Percentiles rank a stretch among this genome's conserved stretches.
Conservation (phyloP, 64 coral and sea anemone genomes). For the Dendrophyllia cribrosa region DNA sequence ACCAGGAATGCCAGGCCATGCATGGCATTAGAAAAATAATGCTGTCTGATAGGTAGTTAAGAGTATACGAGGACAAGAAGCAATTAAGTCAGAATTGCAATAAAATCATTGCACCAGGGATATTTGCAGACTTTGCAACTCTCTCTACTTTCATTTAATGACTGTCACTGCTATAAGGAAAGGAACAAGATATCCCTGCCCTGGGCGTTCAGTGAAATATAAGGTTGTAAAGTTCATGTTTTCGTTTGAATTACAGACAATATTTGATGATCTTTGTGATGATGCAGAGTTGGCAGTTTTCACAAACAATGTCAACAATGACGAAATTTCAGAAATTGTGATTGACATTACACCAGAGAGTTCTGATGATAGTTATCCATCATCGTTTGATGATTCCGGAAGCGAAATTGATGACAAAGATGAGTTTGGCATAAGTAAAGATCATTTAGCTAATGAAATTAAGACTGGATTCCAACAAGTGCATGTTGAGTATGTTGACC, state of each 20-base stretch:
- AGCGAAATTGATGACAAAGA: constrained; percentile 47
- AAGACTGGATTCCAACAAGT: constrained; percentile 65
- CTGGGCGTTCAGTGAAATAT: no score
- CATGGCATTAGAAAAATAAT: no score
- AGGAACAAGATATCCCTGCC: no score
- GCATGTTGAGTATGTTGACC: constrained; percentile 41
- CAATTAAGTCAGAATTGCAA: no score
- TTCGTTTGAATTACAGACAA: not conserved
- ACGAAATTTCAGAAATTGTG: not conserved
- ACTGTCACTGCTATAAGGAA: no score
- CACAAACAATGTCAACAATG: not conserved
- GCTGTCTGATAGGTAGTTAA: no score
- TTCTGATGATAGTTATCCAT: constrained; percentile 81
- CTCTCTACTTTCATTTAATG: no score
- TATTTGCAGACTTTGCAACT: no score
- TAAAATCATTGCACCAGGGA: no score
- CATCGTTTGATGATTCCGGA: constrained; percentile 65
- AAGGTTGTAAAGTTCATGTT: no score
- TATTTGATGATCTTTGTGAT: not conserved
- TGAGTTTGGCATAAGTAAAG: constrained; percentile 58
- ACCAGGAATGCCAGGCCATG: no score
- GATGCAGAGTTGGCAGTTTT: not conserved
- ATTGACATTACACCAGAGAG: constrained; percentile 64
- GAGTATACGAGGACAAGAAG: no score
- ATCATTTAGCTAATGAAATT: constrained; percentile 77